Conservation (phyloP, 2,888 invertebrate genomes). For the Drosophila niveifrons region DNA sequence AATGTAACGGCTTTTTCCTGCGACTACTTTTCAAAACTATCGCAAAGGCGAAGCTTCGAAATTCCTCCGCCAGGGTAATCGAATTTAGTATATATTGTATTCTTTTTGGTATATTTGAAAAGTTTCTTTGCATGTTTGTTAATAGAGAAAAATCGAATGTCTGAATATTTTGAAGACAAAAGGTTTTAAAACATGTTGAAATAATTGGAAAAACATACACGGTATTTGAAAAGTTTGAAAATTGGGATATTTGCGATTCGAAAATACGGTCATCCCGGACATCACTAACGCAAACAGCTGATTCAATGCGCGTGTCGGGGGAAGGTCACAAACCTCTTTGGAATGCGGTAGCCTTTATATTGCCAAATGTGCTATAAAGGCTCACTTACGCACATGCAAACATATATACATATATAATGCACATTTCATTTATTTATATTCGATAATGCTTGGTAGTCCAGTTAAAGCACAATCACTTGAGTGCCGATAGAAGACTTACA, state of each 20-base stretch:
- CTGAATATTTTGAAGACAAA: too few relatives aligned
- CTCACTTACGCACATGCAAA: background rate
- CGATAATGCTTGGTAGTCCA: background rate
- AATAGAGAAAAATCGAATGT: too few relatives aligned
- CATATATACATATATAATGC: constrained; percentile 1
- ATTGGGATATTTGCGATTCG: background rate
- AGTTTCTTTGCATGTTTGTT: too few relatives aligned
- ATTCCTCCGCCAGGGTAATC: background rate
- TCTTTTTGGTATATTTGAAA: too few relatives aligned
- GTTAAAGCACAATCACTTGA: background rate
- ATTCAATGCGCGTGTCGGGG: constrained; percentile 44
- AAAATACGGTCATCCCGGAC: constrained; percentile 16
- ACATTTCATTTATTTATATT: constrained; percentile 1
- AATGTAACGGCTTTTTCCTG: too few relatives aligned
- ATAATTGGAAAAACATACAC: too few relatives aligned
- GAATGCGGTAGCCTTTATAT: constrained; percentile 52
- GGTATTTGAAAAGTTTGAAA: constrained; percentile 23
- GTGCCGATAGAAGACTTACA: background rate
- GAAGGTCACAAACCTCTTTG: constrained; percentile 74
- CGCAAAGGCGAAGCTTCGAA: background rate
- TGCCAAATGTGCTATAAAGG: constrained; percentile 29
- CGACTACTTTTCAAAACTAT: too few relatives aligned
- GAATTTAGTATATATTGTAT: too few relatives aligned
- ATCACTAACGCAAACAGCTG: constrained; percentile 65
- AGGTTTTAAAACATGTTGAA: background rate